Evolutionary conservation across 2,113 vertebrate genomes (phyloP).

Genomic region (Muntiacus reevesi): DNA sequence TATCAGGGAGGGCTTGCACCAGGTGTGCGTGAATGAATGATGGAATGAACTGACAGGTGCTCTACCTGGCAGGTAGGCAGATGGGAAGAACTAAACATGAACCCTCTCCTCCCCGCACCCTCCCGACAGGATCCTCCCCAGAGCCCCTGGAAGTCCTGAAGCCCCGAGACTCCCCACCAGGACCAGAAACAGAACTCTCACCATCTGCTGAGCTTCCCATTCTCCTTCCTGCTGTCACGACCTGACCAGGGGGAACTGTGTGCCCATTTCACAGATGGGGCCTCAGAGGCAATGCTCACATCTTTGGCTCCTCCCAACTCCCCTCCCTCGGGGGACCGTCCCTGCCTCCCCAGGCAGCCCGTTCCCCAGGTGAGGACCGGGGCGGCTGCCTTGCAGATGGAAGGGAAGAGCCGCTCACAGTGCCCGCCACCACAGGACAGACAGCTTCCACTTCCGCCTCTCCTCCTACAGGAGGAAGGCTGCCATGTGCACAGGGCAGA

Average conservation of each 20-base stretch:
- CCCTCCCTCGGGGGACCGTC: fast-evolving
- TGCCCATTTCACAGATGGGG: not conserved
- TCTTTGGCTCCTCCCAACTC: not conserved
- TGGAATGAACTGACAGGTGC: too few relatives aligned
- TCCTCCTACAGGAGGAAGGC: fast-evolving
- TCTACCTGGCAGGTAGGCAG: not conserved
- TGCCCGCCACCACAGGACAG: fast-evolving
- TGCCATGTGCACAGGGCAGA: fast-evolving
- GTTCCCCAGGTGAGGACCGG: not conserved
- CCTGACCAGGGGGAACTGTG: not conserved
- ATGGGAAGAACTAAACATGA: fast-evolving
- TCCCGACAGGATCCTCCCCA: not conserved
- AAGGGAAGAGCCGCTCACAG: not conserved
- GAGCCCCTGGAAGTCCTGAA: not conserved
- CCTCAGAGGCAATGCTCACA: fast-evolving
- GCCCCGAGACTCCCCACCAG: not conserved
- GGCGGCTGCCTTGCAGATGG: not conserved
- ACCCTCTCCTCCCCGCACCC: not conserved
- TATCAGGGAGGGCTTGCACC: not conserved
- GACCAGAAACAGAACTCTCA: too few relatives aligned
- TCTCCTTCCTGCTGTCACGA: fast-evolving
- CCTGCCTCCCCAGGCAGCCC: not conserved
- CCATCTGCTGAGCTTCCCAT: fast-evolving
- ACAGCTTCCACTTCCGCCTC: fast-evolving
- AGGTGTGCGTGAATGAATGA: fast-evolving